Base-by-base conservation (phyloP, 1,140 invertebrate species). In the Danaus plexippus region DNA sequence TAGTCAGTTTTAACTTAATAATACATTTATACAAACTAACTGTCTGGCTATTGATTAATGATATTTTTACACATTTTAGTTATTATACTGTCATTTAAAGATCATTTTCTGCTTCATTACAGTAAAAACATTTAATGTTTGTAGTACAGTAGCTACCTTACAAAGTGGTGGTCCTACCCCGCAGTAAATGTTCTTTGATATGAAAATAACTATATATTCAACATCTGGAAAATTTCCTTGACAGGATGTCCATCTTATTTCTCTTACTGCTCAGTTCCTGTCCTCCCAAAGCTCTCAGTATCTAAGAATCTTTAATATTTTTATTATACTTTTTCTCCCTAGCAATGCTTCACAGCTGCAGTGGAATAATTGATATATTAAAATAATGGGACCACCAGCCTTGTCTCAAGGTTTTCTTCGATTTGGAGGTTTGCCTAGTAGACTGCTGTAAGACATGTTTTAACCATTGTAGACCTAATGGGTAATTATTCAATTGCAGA, bases 391-490 rank as follows among this genome's bases (percentile, higher is more conserved):
- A 84, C 78, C 71, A 70, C 71, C 81, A 77, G 69, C 69, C 72
- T 68, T 61, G 49, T 55, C 49, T 51, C 60, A 69, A 75, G 70
- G 63, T 61, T 63, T 67, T 64, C 59, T 67, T 51, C 67, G 66
- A 61, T 70, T 73, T 49, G 72, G 69, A 71, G 77, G 73, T 86
- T 85, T 80, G 71, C 71, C 71, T 73, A 71, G 65, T 75, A 67
- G 62, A 78, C 75, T 74, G 80, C 78, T 85, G 83, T 75, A 78
- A 84, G 80, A 85, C 75, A 79, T 87, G 84, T 87, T 87, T 87
- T 87, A 87, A 87, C 84, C 84, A 87, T 87, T 85, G 84, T 78
- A 67, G 76, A 82, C 79, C 73, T 72, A 79, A 76, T 81, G 75
- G 69, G 73, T 77, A 80, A 85, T 82, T 84, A 83, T 85, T 86